Percentiles rank a stretch among this genome's conserved stretches.
Conservation (phyloP, 2,888 invertebrate species). For the Leptinotarsa peninsularis region DNA sequence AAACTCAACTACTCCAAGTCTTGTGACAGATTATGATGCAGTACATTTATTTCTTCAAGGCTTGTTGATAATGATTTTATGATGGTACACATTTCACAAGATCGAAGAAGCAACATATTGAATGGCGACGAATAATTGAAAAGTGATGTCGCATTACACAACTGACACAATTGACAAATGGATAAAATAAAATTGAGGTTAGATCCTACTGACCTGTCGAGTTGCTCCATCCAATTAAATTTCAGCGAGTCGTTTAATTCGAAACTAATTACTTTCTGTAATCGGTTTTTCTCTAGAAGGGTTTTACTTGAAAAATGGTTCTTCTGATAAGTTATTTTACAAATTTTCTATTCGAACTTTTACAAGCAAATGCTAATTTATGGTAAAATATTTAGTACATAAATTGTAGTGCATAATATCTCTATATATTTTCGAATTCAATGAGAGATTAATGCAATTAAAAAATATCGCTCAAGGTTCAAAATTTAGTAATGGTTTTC, state of each 20-base stretch:
- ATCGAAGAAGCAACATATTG: slow-evolving; percentile 12
- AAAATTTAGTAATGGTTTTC: too few species aligned
- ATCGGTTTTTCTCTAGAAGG: not conserved
- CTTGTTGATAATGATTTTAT: slow-evolving; percentile 19
- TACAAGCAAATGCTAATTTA: too few species aligned
- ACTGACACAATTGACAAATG: slow-evolving; percentile 20
- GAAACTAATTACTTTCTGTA: not conserved
- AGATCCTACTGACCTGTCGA: not conserved
- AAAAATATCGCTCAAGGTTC: too few species aligned
- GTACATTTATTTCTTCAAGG: slow-evolving; percentile 11
- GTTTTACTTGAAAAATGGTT: too few species aligned
- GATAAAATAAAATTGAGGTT: slow-evolving; percentile 18
- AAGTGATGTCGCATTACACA: slow-evolving; percentile 14
- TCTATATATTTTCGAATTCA: too few species aligned
- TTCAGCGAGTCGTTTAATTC: slow-evolving; percentile 1
- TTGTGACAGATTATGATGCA: slow-evolving; percentile 14
- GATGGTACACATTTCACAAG: slow-evolving; percentile 20
- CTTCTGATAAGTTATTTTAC: too few species aligned
- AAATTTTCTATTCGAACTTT: too few species aligned
- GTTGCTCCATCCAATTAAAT: slow-evolving; percentile 9
- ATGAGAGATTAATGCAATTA: too few species aligned
- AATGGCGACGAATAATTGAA: slow-evolving; percentile 15
- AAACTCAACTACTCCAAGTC: not conserved
- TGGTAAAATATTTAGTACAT: too few species aligned
- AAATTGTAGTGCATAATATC: too few species aligned